Conservation (phyloP, 2,888 invertebrate genomes). For the Hydrotaea diabolus region DNA sequence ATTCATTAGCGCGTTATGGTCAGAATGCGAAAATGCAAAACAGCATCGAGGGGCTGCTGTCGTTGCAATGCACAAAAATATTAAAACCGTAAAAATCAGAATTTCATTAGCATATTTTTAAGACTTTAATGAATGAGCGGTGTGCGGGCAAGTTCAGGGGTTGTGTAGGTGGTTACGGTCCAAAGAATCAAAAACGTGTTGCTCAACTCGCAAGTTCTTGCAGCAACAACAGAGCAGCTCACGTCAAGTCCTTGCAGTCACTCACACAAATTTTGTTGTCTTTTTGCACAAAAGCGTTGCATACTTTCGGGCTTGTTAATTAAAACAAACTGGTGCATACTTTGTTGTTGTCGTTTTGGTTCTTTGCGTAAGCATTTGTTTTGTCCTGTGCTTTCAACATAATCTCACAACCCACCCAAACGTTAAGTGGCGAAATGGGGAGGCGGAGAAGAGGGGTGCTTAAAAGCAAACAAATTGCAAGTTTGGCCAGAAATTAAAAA, state of each 20-base stretch:
- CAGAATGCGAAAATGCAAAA: not conserved
- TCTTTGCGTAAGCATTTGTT: not conserved
- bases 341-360: not conserved
- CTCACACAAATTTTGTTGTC: not conserved
- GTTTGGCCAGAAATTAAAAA: not conserved
- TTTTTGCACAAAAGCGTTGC: not conserved
- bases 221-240: too few species aligned
- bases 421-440: not conserved
- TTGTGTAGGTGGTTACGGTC: not conserved
- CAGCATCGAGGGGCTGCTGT: too few species aligned
- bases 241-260: not conserved
- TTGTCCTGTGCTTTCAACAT: not conserved
- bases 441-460: not conserved
- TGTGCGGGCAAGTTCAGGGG: not conserved
- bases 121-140: not conserved
- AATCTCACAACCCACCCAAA: not conserved
- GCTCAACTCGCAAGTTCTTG: too few species aligned
- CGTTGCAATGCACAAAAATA: not conserved
- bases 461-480: not conserved
- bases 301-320: constrained; percentile 56
- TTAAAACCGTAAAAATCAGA: not conserved
- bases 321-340: constrained; percentile 60
- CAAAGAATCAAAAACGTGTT: not conserved
- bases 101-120: constrained; percentile 39
- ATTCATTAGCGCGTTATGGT: not conserved